Base-by-base conservation (phyloP, 2,888 invertebrate genomes). In the Metellina segmentata region DNA sequence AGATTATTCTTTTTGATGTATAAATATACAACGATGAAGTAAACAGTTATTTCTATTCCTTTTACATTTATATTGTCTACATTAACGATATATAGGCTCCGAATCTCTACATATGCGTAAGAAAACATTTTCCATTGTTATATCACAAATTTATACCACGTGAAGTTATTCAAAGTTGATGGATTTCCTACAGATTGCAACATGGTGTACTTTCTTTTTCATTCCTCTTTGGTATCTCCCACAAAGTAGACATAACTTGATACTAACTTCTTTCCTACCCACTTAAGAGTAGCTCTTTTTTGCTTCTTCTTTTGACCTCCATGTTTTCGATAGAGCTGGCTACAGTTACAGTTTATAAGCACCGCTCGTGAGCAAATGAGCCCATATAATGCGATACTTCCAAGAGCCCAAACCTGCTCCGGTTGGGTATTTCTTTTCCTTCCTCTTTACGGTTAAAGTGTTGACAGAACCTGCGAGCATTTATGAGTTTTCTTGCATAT, bases 341-440 rank as follows among this genome's bases (percentile, higher is more conserved):
- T 82, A 79, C 78, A 78, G 83, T 85, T 85, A 72, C 72, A 85
- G 78, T 78, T 85, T 78, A 90, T 83, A 90, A 89, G 77, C 75
- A 83, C 77, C 77, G 74, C 52, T 69, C 70, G 51, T 52, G 74
- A 51, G 52, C 53, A 90, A 90, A 90, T 79, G 89, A 90, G 78
- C 71, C 70, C 52, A 53, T 78, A 70, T 90, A 90, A 90, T 90
- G 89, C 83, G 20, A 70, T 83, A 83, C 83, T 89, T 77, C 52
- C 72, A 71, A 34, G 34, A 34, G 53, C 81, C 16, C 13, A 89
- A 49, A 75, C 53, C 81, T 51, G 61, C 79, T 74, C 69, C 34
- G 19, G 70, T n/a, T 70, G 20, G 86, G 53, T n/a, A 77, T 75
- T 85, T 77, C 77, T 88, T 88, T 48, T 19, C 61, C n/a, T 70